phyloP scores from a whole-genome alignment of 2,797 vertebrate genomes.

The Acipenser transmontanus region DNA sequence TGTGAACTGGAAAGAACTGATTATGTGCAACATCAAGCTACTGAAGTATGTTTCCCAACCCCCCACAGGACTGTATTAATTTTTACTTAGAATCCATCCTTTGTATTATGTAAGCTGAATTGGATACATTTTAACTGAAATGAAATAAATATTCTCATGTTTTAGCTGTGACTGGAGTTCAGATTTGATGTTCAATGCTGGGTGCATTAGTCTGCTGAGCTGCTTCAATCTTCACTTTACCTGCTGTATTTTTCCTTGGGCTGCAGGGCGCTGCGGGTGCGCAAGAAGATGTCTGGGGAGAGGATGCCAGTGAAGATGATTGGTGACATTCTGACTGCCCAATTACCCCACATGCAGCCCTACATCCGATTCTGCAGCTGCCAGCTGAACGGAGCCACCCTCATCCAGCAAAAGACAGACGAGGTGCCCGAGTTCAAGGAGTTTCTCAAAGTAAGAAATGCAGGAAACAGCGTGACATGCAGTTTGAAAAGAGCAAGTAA shows the following conservation, averaged over 20 bases:
- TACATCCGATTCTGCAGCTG: slow-evolving; percentile 97
- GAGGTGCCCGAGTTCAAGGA: slow-evolving; percentile 93
- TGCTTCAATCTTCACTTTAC: too few species aligned
- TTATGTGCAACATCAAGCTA: slow-evolving; percentile 98
- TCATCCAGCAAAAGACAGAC: slow-evolving; percentile 95
- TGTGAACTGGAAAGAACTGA: slow-evolving; percentile 98
- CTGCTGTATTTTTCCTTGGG: not conserved
- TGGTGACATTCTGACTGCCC: slow-evolving; percentile 90
- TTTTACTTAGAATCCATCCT: too few species aligned
- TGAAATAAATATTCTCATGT: not conserved
- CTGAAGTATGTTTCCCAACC: slow-evolving; percentile 75
- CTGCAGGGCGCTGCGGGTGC: slow-evolving; percentile 83
- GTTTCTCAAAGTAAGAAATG: slow-evolving; percentile 78
- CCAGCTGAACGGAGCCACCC: slow-evolving; percentile 90
- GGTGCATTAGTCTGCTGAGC: too few species aligned
- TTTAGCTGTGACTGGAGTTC: too few species aligned
- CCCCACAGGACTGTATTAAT: too few species aligned
- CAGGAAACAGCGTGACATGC: not conserved
- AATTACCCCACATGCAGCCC: slow-evolving; percentile 97
- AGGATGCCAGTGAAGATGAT: slow-evolving; percentile 98
- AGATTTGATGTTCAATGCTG: too few species aligned
- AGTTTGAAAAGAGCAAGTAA: too few species aligned
- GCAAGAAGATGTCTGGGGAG: slow-evolving; percentile 98
- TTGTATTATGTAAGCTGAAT: too few species aligned
- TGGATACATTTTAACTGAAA: not conserved